Evolutionary conservation across 2,888 invertebrate genomes (phyloP), one percentile per base, ranked within the genome.

Genomic region (Philereme vetulata): DNA sequence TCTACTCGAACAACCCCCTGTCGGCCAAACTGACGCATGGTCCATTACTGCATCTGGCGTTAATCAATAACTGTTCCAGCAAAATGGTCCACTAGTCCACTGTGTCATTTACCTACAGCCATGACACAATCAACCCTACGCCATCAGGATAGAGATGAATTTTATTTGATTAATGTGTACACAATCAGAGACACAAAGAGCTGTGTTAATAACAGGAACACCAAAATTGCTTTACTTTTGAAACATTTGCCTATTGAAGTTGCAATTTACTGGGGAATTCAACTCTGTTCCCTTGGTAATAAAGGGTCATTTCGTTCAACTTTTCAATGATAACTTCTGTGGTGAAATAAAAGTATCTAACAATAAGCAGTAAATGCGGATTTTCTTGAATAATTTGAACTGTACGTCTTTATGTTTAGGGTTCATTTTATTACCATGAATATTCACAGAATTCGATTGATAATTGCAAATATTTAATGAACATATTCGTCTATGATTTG

Each of bases 31-130:
- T 79, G 81, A 83, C 79, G 80, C 81, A 81, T 77, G 73, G 71
- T 75, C 76, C 77, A 80, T 81, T 81, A 82, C 80, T 77, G 82
- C 82, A 78, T 72, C 77, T 70, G 65, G 72, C 81, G 77, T 77
- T 80, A 86, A 86, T 88, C 88, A 86, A 87, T 88, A 87, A 78
- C 80, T 48, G 55, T 58, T 48, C 58, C 69, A 67, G 52, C 54
- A 58, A 70, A 71, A 72, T 68, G 62, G 60, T 60, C 56, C 63
- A 66, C 58, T 65, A 63, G 61, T 58, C 62, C 56, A 70, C 72
- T 72, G 68, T 68, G 69, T 67, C 71, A 74, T 77, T 76, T 74
- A 72, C 70, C 71, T 66, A 69, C 67, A 64, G 51, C 42, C 51
- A 53, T 21, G 45, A 35, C 32, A 51, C 58, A 57, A 47, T 54